These are phyloP conservation scores for Catostomus latipinnis DNA, from an alignment of 2,797 vertebrate genomes.

Conservation along the genomic window DNA sequence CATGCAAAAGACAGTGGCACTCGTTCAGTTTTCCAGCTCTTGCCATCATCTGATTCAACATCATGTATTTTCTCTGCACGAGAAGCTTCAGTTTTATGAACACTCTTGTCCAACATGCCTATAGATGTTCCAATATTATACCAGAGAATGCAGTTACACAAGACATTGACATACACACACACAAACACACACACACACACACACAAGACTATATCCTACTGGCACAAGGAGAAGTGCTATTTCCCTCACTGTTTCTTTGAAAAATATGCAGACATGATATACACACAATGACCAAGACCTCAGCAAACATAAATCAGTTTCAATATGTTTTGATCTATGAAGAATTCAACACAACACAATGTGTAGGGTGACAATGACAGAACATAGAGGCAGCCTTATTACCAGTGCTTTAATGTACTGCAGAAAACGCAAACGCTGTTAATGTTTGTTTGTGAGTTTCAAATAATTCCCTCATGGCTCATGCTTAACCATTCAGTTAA, in stretches of 20 bases:
- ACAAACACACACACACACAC: conserved; percentile 35
- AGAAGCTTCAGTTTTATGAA: conserved; percentile 12
- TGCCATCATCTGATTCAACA: conserved; percentile 10
- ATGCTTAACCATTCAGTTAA: neutral
- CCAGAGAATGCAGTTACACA: conserved; percentile 6
- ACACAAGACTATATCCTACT: conserved; percentile 3
- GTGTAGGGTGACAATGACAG: neutral
- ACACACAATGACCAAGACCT: no score
- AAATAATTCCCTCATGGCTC: conserved; percentile 10
- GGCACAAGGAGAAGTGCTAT: conserved; percentile 12
- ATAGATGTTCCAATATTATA: neutral
- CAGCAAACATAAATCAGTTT: neutral
- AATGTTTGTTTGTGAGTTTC: conserved; percentile 19
- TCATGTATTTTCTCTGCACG: conserved; percentile 18
- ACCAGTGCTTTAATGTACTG: no score
- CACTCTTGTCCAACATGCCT: conserved; percentile 26
- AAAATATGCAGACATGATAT: conserved; percentile 12
- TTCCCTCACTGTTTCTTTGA: neutral
- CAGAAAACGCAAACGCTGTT: conserved; percentile 10
- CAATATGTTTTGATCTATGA: neutral
- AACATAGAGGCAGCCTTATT: neutral
- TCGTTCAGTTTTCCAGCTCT: neutral
- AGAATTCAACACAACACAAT: neutral
- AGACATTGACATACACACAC: conserved; percentile 11
- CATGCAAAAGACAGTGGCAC: conserved; percentile 33